Percentiles rank a stretch among this genome's conserved stretches.
phyloP scores from a whole-genome alignment of 2,797 vertebrate species.

The Sebastolobus altivelis region DNA sequence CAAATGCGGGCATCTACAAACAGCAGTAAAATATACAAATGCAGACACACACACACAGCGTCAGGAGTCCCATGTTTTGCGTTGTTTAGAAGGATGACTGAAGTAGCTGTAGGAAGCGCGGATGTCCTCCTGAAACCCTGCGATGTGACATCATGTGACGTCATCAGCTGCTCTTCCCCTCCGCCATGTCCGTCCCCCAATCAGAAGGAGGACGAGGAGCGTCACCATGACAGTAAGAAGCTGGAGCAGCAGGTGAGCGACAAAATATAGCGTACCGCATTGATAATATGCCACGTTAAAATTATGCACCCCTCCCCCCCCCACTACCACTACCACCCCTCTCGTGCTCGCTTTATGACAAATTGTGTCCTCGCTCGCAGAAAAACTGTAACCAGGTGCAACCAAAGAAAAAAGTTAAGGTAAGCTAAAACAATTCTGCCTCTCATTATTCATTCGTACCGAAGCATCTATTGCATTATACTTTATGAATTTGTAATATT shows the following conservation, averaged over 20 bases:
- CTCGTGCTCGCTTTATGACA: conserved; percentile 37
- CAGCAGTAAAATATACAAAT: conserved; percentile 14
- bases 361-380: conserved; percentile 73
- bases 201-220: conserved; percentile 69
- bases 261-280: conserved; percentile 7
- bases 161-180: conserved; percentile 53
- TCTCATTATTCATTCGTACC: conserved; percentile 66
- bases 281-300: conserved; percentile 17
- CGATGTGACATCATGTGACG: conserved; percentile 49
- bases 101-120: conserved; percentile 82
- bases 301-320: not conserved
- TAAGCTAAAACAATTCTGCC: conserved; percentile 75
- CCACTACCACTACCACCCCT: not conserved
- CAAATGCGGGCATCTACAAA: conserved; percentile 19
- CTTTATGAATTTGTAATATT: conserved; percentile 62
- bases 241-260: conserved; percentile 74
- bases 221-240: conserved; percentile 59
- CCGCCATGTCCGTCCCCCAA: conserved; percentile 47
- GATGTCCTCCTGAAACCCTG: conserved; percentile 78
- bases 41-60: not conserved
- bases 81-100: conserved; percentile 87
- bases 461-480: conserved; percentile 51
- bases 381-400: conserved; percentile 88
- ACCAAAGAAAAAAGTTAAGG: conserved; percentile 93
- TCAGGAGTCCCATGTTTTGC: not conserved